A percentile compares a stretch with the other conserved stretches of the same genome.
Evolutionary conservation across 1,140 invertebrate genomes (phyloP).

Genomic region (Zaprionus kolodkinae): DNA sequence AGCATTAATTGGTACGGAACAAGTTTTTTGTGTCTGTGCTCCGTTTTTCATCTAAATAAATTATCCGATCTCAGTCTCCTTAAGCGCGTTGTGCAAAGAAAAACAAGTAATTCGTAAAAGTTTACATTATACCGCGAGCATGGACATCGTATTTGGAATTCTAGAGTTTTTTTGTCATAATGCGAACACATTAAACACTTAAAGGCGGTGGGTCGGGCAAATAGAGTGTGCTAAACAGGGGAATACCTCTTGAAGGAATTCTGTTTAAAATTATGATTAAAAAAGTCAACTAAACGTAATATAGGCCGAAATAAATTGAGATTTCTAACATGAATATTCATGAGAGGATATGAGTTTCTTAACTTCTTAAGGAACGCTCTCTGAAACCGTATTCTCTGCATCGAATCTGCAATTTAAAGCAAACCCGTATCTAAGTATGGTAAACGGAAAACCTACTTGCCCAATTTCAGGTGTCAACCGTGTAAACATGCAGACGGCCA

Average conservation of each 20-base stretch:
- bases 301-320: no score
- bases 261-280: no score
- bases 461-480: slow-evolving; percentile 2
- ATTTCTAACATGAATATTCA: no score
- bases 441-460: background rate
- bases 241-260: background rate
- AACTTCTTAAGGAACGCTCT: background rate
- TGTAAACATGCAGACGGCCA: background rate
- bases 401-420: background rate
- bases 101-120: slow-evolving; percentile 28
- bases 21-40: slow-evolving; percentile 13
- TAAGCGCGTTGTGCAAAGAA: slow-evolving; percentile 18
- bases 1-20: slow-evolving; percentile 27
- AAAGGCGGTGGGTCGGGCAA: background rate
- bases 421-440: background rate
- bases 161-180: slow-evolving; percentile 18
- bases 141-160: slow-evolving; percentile 26
- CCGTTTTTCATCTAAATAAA: slow-evolving; percentile 20
- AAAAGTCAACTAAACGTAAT: background rate
- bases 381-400: background rate
- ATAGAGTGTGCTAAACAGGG: background rate
- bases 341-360: no score
- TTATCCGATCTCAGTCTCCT: no score
- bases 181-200: background rate
- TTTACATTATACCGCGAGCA: slow-evolving; percentile 15